phyloP scores from a whole-genome alignment of 1,140 invertebrate genomes.

The Temnothorax nylanderi region DNA sequence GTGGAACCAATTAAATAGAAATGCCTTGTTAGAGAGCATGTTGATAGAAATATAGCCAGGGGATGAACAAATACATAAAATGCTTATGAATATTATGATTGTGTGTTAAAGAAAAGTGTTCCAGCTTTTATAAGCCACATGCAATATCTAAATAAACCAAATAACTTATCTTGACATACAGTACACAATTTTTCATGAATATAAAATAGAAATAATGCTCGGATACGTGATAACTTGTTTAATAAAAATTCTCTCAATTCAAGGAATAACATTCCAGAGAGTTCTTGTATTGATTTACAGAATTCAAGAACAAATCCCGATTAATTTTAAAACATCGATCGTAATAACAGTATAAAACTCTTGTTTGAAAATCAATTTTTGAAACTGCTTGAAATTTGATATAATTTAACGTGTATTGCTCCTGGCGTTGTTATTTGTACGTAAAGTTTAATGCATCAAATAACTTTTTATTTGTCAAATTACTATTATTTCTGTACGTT shows the following conservation, averaged over 20 bases:
- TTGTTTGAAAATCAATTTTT: constrained; percentile 22
- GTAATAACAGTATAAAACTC: not conserved
- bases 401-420: constrained; percentile 18
- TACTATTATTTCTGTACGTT: not conserved
- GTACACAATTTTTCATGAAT: not conserved
- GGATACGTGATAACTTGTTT: not conserved
- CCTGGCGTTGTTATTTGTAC: not conserved
- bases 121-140: not conserved
- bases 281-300: not conserved
- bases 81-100: constrained; percentile 3
- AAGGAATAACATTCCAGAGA: not conserved
- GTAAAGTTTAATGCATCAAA: not conserved
- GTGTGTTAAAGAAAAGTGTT: not conserved
- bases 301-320: not conserved
- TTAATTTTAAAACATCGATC: not conserved
- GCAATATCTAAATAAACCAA: not conserved
- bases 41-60: not conserved
- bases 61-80: not conserved
- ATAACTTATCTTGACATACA: not conserved
- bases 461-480: constrained; percentile 5
- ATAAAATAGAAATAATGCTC: not conserved
- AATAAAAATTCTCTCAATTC: not conserved
- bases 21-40: not conserved
- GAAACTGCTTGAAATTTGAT: constrained; percentile 31
- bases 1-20: not conserved